Conservation (phyloP, 2,888 invertebrate species). For the Drosophila anceps region DNA sequence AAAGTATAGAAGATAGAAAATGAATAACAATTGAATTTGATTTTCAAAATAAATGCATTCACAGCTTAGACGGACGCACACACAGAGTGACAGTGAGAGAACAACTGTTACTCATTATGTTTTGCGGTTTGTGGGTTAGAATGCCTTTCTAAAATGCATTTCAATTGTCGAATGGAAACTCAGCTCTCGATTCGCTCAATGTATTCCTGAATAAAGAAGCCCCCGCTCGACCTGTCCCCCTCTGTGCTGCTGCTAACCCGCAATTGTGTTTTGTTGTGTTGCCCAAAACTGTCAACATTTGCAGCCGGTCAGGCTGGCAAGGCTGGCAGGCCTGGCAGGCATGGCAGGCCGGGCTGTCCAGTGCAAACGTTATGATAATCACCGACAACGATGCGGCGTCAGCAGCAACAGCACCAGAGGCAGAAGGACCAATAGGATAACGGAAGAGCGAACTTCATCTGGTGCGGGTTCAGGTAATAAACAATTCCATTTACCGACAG, state of each 20-base stretch:
- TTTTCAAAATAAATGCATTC: not conserved
- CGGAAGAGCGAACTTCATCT: constrained; percentile 8
- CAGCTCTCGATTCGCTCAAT: constrained; percentile 46
- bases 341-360: constrained; percentile 20
- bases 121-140: constrained; percentile 54
- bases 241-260: constrained; percentile 30
- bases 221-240: not conserved
- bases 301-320: constrained; percentile 46
- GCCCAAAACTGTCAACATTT: constrained; percentile 69
- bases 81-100: not conserved
- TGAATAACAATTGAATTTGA: not conserved
- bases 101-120: constrained; percentile 36
- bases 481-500: constrained; percentile 82
- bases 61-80: constrained; percentile 12
- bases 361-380: constrained; percentile 76
- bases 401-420: constrained; percentile 4
- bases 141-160: constrained; percentile 50
- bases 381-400: constrained; percentile 52
- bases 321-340: constrained; percentile 9
- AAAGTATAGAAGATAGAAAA: too few relatives aligned
- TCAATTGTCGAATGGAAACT: constrained; percentile 31
- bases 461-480: constrained; percentile 68
- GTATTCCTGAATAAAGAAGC: constrained; percentile 21
- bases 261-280: constrained; percentile 70
- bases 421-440: constrained; percentile 1